These are phyloP conservation scores for Drosophila neotestacea DNA, from an alignment of 2,888 invertebrate genomes.

Conservation along the genomic window DNA sequence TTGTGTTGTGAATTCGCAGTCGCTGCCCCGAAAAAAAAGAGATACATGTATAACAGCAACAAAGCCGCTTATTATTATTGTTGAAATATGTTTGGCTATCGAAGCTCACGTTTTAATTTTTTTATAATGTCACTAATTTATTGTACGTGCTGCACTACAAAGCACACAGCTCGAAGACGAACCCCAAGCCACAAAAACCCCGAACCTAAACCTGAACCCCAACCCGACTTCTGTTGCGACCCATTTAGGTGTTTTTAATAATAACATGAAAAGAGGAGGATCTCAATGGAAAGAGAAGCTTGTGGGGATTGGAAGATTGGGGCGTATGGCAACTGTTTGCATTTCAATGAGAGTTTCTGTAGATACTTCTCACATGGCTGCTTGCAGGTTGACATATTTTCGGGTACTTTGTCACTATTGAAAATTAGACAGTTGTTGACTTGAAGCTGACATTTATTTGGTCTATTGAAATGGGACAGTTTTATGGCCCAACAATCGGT, in stretches of 20 bases:
- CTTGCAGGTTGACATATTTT: constrained; percentile 18
- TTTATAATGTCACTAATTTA: constrained; percentile 78
- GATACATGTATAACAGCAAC: constrained; percentile 19
- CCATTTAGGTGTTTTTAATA: constrained; percentile 79
- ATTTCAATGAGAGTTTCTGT: constrained; percentile 63
- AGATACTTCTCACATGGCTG: constrained; percentile 9
- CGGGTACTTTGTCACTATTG: constrained; percentile 54
- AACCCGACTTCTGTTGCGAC: constrained; percentile 51
- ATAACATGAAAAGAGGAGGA: constrained; percentile 54
- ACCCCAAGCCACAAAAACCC: constrained; percentile 15
- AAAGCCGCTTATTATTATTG: constrained; percentile 66
- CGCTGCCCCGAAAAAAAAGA: constrained; percentile 27
- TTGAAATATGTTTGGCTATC: constrained; percentile 59
- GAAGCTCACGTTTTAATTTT: constrained; percentile 78
- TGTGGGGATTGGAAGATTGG: background rate
- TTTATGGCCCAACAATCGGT: constrained; percentile 36
- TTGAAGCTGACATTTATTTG: constrained; percentile 60
- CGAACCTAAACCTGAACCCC: constrained; percentile 15
- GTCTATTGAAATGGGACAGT: constrained; percentile 48
- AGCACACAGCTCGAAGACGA: constrained; percentile 45
- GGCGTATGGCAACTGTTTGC: constrained; percentile 55
- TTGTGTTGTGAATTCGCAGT: constrained; percentile 68
- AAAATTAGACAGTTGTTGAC: constrained; percentile 52
- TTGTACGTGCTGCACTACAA: constrained; percentile 78
- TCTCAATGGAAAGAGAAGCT: constrained; percentile 3